Conservation (phyloP, 2,113 vertebrate species). For the Spea bombifrons region DNA sequence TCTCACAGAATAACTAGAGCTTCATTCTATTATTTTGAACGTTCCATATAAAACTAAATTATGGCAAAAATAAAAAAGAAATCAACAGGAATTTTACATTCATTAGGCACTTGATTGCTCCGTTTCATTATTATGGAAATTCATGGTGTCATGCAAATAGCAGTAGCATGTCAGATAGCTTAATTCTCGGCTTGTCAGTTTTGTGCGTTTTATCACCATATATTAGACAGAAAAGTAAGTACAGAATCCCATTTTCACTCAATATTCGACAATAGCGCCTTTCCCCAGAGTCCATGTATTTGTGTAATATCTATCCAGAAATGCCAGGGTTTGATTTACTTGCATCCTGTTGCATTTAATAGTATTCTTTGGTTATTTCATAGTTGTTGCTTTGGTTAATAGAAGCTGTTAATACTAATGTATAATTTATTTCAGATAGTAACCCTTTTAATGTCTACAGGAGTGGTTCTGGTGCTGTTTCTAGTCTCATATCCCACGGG, state of each 20-base stretch:
- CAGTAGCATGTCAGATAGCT: constrained; percentile 39
- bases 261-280: constrained; percentile 29
- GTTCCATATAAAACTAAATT: constrained; percentile 39
- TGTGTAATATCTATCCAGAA: constrained; percentile 19
- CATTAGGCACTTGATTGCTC: constrained; percentile 48
- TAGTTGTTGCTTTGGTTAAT: background rate
- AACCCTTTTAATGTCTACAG: too few relatives aligned
- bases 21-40: constrained; percentile 43
- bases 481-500: too few relatives aligned
- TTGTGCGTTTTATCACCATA: constrained; percentile 36
- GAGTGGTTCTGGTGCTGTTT: too few relatives aligned
- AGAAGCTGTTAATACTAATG: background rate
- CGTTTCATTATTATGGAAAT: constrained; percentile 48
- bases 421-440: background rate
- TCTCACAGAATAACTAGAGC: constrained; percentile 12
- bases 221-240: constrained; percentile 35
- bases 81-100: constrained; percentile 46
- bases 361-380: background rate
- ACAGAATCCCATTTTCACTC: constrained; percentile 45
- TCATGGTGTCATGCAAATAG: constrained; percentile 45
- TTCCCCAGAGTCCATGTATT: constrained; percentile 29
- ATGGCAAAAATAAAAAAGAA: constrained; percentile 22
- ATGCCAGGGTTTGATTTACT: background rate
- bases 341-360: background rate
- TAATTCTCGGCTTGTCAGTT: constrained; percentile 44